A percentile compares a stretch with the other conserved stretches of the same genome.
These are phyloP conservation scores for Trachelus iudaicus DNA, from an alignment of 2,888 invertebrate genomes.

Conservation along the genomic window DNA sequence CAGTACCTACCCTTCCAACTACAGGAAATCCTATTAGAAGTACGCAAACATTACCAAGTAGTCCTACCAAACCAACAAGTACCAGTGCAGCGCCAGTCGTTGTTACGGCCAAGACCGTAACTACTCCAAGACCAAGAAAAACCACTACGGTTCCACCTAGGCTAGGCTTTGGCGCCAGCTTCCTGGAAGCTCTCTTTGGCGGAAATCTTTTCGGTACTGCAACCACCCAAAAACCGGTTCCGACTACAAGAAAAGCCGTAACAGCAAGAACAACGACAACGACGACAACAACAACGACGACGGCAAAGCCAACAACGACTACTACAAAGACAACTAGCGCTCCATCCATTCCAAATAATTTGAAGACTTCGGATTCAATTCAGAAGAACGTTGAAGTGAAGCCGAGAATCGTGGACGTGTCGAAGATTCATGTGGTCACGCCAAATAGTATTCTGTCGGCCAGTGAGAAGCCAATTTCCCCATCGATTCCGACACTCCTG, in stretches of 20 bases:
- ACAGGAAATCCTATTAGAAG: slow-evolving; percentile 18
- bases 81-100: slow-evolving; percentile 33
- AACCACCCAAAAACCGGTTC: slow-evolving; percentile 36
- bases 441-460: slow-evolving; percentile 45
- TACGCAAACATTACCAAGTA: slow-evolving; percentile 4
- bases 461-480: slow-evolving; percentile 29
- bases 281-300: slow-evolving; percentile 47
- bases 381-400: slow-evolving; percentile 21
- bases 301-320: slow-evolving; percentile 29
- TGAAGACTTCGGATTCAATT: background rate
- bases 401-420: slow-evolving; percentile 28
- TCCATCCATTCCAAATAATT: background rate
- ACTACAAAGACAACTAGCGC: slow-evolving; percentile 16
- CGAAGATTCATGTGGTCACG: slow-evolving; percentile 33
- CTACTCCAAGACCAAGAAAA: slow-evolving; percentile 49
- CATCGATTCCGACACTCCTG: slow-evolving; percentile 16
- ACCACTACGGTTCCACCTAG: slow-evolving; percentile 60
- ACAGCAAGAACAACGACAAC: slow-evolving; percentile 65
- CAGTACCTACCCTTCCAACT: slow-evolving; percentile 23
- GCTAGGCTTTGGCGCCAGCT: slow-evolving; percentile 47
- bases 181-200: slow-evolving; percentile 55
- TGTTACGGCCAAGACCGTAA: slow-evolving; percentile 38
- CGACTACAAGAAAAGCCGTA: slow-evolving; percentile 33
- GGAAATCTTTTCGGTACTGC: slow-evolving; percentile 43
- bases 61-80: slow-evolving; percentile 25